Conservation (phyloP, 2,888 invertebrate genomes). For the Macrosiphum euphorbiae region DNA sequence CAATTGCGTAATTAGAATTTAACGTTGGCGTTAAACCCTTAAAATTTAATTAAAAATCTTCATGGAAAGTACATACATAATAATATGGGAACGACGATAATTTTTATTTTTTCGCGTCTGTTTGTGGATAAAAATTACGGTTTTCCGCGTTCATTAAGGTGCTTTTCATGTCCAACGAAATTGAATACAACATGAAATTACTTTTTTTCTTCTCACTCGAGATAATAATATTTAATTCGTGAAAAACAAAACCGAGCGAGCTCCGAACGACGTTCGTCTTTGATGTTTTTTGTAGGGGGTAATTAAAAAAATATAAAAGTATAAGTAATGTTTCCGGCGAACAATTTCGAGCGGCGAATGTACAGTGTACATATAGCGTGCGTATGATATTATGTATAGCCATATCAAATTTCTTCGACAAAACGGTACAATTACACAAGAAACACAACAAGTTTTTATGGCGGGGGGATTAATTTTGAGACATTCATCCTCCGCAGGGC, state of each 20-base stretch:
- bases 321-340: not conserved
- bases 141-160: conserved; percentile 33
- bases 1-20: conserved; percentile 56
- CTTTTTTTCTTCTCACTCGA: conserved; percentile 1
- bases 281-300: conserved; percentile 1
- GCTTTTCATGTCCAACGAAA: conserved; percentile 1
- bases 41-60: conserved; percentile 43
- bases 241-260: not conserved
- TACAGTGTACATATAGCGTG: too few relatives aligned
- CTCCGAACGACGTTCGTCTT: conserved; percentile 26
- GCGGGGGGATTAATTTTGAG: conserved; percentile 28
- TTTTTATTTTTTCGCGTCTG: not conserved
- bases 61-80: not conserved
- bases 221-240: conserved; percentile 6
- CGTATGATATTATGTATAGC: not conserved
- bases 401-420: conserved; percentile 26
- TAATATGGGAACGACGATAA: not conserved
- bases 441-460: conserved; percentile 45
- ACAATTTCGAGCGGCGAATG: not conserved
- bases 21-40: not conserved
- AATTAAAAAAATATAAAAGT: not conserved
- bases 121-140: conserved; percentile 21
- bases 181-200: not conserved
- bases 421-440: conserved; percentile 41
- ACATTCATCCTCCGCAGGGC: conserved; percentile 13